A percentile compares a stretch with the other conserved stretches of the same genome.
Evolutionary conservation across 2,888 invertebrate species (phyloP).

Genomic region (Leptodirus hochenwartii): DNA sequence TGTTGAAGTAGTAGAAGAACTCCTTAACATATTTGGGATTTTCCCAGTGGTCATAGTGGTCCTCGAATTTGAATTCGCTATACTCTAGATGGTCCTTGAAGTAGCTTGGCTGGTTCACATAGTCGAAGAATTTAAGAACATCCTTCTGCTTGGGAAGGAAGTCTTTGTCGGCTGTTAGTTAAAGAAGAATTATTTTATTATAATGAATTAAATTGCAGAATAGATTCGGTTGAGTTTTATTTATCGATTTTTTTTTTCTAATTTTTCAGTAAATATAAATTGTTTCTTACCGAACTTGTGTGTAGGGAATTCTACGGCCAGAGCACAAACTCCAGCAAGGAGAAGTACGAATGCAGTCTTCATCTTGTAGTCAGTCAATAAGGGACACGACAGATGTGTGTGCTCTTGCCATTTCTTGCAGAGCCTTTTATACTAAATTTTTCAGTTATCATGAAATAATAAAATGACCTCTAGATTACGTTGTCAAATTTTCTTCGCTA

Average conservation of each 20-base stretch:
- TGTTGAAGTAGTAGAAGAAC: conserved; percentile 34
- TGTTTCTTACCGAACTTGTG: too few relatives aligned
- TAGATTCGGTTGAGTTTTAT: background rate
- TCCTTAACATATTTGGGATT: conserved; percentile 37
- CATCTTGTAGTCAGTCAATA: too few relatives aligned
- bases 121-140: conserved; percentile 37
- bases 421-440: too few relatives aligned
- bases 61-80: conserved; percentile 28
- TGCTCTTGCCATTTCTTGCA: too few relatives aligned
- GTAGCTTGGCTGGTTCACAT: conserved; percentile 42
- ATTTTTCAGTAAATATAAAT: too few relatives aligned
- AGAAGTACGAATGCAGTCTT: conserved; percentile 14
- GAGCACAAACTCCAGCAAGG: conserved; percentile 15
- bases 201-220: conserved; percentile 1
- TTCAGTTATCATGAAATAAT: too few relatives aligned
- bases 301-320: conserved; percentile 24
- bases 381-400: too few relatives aligned
- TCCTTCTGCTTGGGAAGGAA: conserved; percentile 22
- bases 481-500: too few relatives aligned
- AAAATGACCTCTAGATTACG: too few relatives aligned
- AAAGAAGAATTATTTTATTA: too few relatives aligned
- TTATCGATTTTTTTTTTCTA: conserved; percentile 1
- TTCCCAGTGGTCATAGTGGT: conserved; percentile 30
- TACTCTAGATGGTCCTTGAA: conserved; percentile 34
- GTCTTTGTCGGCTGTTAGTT: conserved; percentile 11